Conservation (phyloP, 2,113 vertebrate genomes). For the Campylomormyrus tamandua region DNA sequence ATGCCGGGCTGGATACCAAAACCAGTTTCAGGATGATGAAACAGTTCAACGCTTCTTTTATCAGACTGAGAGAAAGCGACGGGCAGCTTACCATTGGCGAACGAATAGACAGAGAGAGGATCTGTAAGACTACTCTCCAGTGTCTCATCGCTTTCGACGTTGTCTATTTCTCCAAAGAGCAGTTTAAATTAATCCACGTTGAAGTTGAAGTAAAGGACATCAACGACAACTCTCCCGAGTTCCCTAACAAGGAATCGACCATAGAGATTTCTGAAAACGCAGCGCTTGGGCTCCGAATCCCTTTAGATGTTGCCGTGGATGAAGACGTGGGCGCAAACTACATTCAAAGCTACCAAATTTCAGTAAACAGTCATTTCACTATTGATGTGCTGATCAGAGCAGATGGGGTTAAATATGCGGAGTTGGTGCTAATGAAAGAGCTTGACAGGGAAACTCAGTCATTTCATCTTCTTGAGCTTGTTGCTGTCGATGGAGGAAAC, state of each 20-base stretch:
- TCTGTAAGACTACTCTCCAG: conserved; percentile 74
- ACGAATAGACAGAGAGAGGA: conserved; percentile 79
- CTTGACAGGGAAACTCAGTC: conserved; percentile 85
- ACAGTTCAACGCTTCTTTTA: conserved; percentile 84
- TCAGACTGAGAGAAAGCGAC: conserved; percentile 81
- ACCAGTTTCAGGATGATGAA: conserved; percentile 89
- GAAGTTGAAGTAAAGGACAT: conserved; percentile 89
- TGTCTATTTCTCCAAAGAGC: conserved; percentile 83
- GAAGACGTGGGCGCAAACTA: conserved; percentile 84
- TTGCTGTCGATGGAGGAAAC: conserved; percentile 81
- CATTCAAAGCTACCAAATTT: conserved; percentile 84
- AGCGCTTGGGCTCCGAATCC: conserved; percentile 73
- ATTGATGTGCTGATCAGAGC: conserved; percentile 83
- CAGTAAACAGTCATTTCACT: conserved; percentile 83
- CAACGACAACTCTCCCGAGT: conserved; percentile 87
- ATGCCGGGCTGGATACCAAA: conserved; percentile 64
- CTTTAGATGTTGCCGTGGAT: conserved; percentile 78
- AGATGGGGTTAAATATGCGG: conserved; percentile 85
- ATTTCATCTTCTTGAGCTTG: conserved; percentile 73
- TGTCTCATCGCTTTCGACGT: conserved; percentile 89
- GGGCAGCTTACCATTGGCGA: conserved; percentile 82
- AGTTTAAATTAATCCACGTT: conserved; percentile 85
- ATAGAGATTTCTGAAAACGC: conserved; percentile 87
- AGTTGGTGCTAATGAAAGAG: conserved; percentile 84
- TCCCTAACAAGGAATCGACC: conserved; percentile 66